These are phyloP conservation scores for Hycleus cichorii DNA, from an alignment of 1,140 invertebrate genomes.

Conservation along the genomic window DNA sequence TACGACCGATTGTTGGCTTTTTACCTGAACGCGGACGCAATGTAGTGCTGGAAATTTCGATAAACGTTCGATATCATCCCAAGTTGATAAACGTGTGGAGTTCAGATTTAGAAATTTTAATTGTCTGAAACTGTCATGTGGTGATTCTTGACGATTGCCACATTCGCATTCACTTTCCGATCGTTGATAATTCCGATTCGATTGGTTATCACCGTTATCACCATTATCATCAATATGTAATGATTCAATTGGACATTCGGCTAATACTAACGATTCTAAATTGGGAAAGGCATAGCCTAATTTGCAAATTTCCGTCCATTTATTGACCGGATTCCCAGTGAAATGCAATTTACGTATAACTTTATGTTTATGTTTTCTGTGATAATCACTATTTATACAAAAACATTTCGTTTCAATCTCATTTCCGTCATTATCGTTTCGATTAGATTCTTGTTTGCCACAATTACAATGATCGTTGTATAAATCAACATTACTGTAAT, in stretches of 20 bases:
- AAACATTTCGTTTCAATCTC: constrained; percentile 21
- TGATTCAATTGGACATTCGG: constrained; percentile 72
- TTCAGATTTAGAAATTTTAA: constrained; percentile 77
- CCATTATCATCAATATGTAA: constrained; percentile 45
- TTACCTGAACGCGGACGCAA: constrained; percentile 73
- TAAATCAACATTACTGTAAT: constrained; percentile 65
- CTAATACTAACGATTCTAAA: constrained; percentile 73
- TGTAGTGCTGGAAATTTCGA: constrained; percentile 73
- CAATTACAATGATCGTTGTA: constrained; percentile 16
- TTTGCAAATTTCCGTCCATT: constrained; percentile 76
- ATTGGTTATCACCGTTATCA: constrained; percentile 41
- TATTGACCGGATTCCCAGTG: constrained; percentile 72
- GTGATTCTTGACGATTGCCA: constrained; percentile 30
- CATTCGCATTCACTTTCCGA: constrained; percentile 46
- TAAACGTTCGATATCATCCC: constrained; percentile 82
- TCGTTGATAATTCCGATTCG: constrained; percentile 39
- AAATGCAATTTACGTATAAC: constrained; percentile 72
- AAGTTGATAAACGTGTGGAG: constrained; percentile 70
- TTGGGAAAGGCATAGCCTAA: constrained; percentile 77
- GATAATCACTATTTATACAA: constrained; percentile 29
- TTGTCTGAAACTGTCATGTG: constrained; percentile 52
- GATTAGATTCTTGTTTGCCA: background rate
- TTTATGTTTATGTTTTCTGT: constrained; percentile 46
- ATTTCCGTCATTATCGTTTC: constrained; percentile 22
- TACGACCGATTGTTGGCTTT: constrained; percentile 1